Evolutionary conservation across 64 coral and sea anemone genomes (phyloP).

Genomic region (Stichodactyla mertensii): DNA sequence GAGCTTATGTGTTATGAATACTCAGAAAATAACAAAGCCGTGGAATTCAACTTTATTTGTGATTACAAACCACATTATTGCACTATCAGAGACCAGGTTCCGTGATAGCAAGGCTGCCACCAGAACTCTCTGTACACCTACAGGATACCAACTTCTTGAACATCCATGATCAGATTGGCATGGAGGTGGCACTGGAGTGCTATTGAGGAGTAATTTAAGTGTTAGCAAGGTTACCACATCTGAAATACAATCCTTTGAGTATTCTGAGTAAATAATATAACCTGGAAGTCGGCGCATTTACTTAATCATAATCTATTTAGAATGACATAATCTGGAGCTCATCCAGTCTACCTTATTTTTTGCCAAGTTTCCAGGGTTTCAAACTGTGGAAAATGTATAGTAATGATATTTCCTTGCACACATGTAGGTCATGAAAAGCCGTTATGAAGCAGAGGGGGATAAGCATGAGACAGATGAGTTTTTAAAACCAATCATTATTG

Average conservation of each 20-base stretch:
- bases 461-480: conserved; percentile 97
- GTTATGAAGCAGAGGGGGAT: conserved; percentile 81
- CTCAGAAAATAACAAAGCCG: conserved; percentile 1
- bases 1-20: conserved; percentile 24
- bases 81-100: conserved; percentile 55
- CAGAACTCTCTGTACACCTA: conserved; percentile 32
- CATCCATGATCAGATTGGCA: conserved; percentile 28
- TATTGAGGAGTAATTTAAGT: conserved; percentile 36
- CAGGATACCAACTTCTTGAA: conserved; percentile 35
- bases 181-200: conserved; percentile 31
- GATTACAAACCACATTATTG: conserved; percentile 48
- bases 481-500: conserved; percentile 93
- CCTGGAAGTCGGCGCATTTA: conserved; percentile 11
- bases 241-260: conserved; percentile 4
- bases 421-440: conserved; percentile 83
- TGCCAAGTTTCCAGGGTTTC: conserved; percentile 18
- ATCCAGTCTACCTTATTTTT: conserved; percentile 40
- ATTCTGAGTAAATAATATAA: conserved; percentile 20
- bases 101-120: conserved; percentile 23
- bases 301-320: conserved; percentile 18
- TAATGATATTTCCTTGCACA: background rate
- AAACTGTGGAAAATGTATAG: too few species aligned
- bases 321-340: conserved; percentile 27
- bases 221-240: background rate
- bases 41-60: conserved; percentile 24